Percentiles rank a stretch among this genome's conserved stretches.
Conservation (phyloP, 2,797 vertebrate species). For the Betta splendens region DNA sequence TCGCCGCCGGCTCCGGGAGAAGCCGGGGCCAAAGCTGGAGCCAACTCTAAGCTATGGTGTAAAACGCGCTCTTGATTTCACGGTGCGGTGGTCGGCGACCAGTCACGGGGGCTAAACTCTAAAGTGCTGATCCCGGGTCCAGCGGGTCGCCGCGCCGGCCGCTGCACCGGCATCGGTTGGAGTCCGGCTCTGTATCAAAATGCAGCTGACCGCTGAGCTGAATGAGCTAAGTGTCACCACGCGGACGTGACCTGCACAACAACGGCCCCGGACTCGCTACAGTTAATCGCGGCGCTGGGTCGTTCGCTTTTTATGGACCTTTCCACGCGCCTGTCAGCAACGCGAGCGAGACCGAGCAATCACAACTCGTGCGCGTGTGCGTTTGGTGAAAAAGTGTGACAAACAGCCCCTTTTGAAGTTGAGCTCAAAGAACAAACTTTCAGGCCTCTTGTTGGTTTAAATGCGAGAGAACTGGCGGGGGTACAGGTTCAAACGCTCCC, state of each 20-base stretch:
- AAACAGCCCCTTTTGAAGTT: slow-evolving; percentile 14
- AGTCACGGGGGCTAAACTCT: slow-evolving; percentile 59
- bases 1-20: slow-evolving; percentile 33
- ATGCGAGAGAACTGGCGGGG: slow-evolving; percentile 39
- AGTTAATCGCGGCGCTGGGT: slow-evolving; percentile 63
- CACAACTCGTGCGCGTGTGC: background rate
- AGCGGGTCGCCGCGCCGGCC: slow-evolving; percentile 51
- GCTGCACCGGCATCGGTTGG: slow-evolving; percentile 48
- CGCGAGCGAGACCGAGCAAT: slow-evolving; percentile 5
- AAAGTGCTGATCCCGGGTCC: slow-evolving; percentile 65
- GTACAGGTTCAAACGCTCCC: slow-evolving; percentile 56
- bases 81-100: slow-evolving; percentile 35
- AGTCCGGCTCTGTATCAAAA: slow-evolving; percentile 69
- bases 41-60: slow-evolving; percentile 32
- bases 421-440: slow-evolving; percentile 56
- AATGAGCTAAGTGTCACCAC: slow-evolving; percentile 69
- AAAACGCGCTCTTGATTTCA: slow-evolving; percentile 26
- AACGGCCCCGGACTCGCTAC: slow-evolving; percentile 33
- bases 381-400: slow-evolving; percentile 11
- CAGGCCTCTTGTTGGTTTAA: slow-evolving; percentile 46
- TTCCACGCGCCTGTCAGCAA: background rate
- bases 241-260: slow-evolving; percentile 67
- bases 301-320: slow-evolving; percentile 30
- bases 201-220: slow-evolving; percentile 74
- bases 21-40: slow-evolving; percentile 20